These are phyloP conservation scores for Chamaea fasciata DNA, from an alignment of 2,113 vertebrate species.

Conservation along the genomic window DNA sequence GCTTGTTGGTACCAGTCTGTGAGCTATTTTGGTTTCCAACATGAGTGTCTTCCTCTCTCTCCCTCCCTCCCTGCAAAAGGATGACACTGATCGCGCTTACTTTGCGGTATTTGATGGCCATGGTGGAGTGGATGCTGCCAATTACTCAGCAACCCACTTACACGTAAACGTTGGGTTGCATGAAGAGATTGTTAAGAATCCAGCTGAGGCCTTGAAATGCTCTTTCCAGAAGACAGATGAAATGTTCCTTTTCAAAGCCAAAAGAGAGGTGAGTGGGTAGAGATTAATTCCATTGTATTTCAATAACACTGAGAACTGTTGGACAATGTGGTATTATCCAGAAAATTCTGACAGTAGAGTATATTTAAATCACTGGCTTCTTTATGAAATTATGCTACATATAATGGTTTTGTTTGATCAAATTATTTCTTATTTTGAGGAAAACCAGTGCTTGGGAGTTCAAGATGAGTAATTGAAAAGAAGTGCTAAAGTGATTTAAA, in stretches of 20 bases:
- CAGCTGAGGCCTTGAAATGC: conserved; percentile 75
- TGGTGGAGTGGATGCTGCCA: conserved; percentile 88
- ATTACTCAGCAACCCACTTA: conserved; percentile 83
- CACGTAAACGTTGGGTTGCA: conserved; percentile 79
- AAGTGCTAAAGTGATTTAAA: neutral
- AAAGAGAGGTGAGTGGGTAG: conserved; percentile 80
- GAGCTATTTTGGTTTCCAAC: neutral
- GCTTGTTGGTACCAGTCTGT: neutral
- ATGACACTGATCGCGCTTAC: conserved; percentile 78
- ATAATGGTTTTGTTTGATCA: neutral
- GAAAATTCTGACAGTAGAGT: neutral
- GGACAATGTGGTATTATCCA: neutral
- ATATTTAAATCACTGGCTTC: neutral
- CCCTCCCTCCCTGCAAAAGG: conserved; percentile 58
- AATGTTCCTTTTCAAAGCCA: conserved; percentile 88
- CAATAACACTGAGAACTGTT: neutral
- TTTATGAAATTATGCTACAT: neutral
- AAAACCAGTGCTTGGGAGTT: neutral
- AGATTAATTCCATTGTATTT: neutral
- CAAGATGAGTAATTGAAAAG: neutral
- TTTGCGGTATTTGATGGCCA: conserved; percentile 95
- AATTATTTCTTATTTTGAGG: neutral
- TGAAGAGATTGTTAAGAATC: conserved; percentile 71
- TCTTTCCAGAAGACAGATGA: conserved; percentile 84
- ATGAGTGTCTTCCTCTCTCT: neutral